Evolutionary conservation across 2,113 vertebrate genomes (phyloP).

Genomic region (Cnemophilus loriae): DNA sequence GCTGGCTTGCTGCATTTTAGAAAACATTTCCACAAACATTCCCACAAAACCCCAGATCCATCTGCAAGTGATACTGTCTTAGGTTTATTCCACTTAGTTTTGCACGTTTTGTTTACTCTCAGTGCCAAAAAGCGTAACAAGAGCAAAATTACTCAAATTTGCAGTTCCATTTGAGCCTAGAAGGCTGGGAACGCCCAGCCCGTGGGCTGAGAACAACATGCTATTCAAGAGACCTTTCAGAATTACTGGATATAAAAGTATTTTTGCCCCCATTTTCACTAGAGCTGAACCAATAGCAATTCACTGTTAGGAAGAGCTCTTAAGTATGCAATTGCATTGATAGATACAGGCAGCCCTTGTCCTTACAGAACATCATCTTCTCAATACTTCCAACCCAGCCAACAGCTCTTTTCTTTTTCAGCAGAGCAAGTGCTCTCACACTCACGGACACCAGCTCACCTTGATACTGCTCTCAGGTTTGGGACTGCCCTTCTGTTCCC

Average conservation of each 20-base stretch:
- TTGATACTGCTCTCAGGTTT: constrained; percentile 46
- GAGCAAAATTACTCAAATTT: not conserved
- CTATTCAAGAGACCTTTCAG: not conserved
- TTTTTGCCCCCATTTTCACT: not conserved
- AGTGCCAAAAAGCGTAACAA: not conserved
- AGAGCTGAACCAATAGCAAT: not conserved
- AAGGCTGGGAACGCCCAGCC: not conserved
- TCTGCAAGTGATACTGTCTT: not conserved
- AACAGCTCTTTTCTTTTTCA: not conserved
- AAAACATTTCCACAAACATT: not conserved
- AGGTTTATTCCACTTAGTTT: not conserved
- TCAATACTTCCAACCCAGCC: not conserved
- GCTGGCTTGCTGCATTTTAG: not conserved
- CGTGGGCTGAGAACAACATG: not conserved
- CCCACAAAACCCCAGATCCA: not conserved
- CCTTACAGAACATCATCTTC: not conserved
- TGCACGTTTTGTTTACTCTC: not conserved
- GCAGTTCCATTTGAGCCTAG: not conserved
- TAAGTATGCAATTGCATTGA: not conserved
- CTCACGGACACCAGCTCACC: constrained; percentile 29
- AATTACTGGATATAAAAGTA: not conserved
- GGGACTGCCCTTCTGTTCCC: constrained; percentile 81
- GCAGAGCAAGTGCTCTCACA: not conserved
- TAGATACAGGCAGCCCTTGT: not conserved
- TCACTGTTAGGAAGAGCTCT: not conserved